A percentile compares a stretch with the other conserved stretches of the same genome.
Evolutionary conservation across 2,888 invertebrate genomes (phyloP).

Genomic region (Sinhomidia bicolor): DNA sequence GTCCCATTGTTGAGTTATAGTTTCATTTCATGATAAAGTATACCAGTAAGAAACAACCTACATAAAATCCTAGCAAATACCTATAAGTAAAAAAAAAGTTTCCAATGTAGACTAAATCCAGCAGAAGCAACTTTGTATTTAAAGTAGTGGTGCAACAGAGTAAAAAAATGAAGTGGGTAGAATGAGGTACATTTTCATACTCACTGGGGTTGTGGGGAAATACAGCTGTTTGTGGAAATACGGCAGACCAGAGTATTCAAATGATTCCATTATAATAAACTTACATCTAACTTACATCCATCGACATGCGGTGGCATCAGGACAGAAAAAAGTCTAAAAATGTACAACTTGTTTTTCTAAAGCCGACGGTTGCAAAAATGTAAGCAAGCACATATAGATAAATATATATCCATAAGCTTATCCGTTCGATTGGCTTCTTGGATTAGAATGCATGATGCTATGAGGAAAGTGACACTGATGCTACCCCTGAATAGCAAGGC

Average conservation of each 20-base stretch:
- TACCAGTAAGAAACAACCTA: not conserved
- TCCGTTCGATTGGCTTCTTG: conserved; percentile 39
- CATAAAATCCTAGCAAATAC: not conserved
- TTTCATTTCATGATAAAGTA: not conserved
- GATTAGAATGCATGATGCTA: conserved; percentile 5
- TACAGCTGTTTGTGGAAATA: no score
- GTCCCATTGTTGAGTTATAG: not conserved
- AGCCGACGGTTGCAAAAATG: not conserved
- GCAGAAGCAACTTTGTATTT: no score
- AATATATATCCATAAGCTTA: not conserved
- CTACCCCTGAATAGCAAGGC: not conserved
- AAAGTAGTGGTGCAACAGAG: no score
- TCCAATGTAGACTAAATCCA: no score
- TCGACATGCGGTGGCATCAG: not conserved
- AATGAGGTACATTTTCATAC: no score
- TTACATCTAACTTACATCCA: not conserved
- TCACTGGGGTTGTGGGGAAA: no score
- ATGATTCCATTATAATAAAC: not conserved
- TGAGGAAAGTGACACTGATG: conserved; percentile 61
- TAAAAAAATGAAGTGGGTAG: no score
- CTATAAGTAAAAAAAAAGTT: not conserved
- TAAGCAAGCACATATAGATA: not conserved
- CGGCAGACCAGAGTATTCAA: no score
- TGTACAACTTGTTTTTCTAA: not conserved
- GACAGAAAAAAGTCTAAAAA: not conserved